Evolutionary conservation across 92 coral and sea anemone species (phyloP).

Genomic region (Heliopora coerulea): DNA sequence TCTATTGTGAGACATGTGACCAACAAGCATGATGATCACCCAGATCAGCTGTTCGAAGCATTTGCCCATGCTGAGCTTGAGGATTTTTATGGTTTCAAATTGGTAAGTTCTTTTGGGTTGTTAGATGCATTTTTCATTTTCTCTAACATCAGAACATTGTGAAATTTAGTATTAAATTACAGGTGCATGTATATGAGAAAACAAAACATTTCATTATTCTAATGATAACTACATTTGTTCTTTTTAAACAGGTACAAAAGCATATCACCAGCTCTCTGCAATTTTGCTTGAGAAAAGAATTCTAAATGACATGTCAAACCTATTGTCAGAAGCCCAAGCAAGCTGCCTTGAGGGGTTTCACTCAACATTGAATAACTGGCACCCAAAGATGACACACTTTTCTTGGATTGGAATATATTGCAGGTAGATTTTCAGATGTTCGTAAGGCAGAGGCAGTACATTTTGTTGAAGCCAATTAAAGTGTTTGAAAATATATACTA

Average conservation of each 20-base stretch:
- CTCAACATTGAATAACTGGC: conserved; percentile 38
- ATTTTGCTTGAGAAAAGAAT: conserved; percentile 38
- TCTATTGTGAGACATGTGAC: conserved; percentile 31
- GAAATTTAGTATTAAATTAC: neutral
- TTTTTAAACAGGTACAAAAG: conserved; percentile 34
- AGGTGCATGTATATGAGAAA: neutral
- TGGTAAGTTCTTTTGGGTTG: conserved; percentile 13
- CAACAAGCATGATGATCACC: conserved; percentile 34
- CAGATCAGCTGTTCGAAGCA: conserved; percentile 13
- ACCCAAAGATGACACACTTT: conserved; percentile 47
- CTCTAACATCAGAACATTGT: too few relatives aligned
- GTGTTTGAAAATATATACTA: neutral
- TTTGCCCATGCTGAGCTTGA: conserved; percentile 43
- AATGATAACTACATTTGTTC: neutral
- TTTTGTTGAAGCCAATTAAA: neutral
- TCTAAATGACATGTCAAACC: conserved; percentile 34
- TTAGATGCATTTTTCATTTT: neutral
- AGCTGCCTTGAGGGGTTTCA: conserved; percentile 53
- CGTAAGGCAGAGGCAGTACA: too few relatives aligned
- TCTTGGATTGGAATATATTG: conserved; percentile 29
- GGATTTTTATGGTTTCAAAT: conserved; percentile 33
- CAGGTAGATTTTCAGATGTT: conserved; percentile 10
- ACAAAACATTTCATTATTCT: neutral
- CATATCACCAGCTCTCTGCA: conserved; percentile 34
- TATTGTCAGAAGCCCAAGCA: conserved; percentile 47